A percentile compares a stretch with the other conserved stretches of the same genome.
These are phyloP conservation scores for Brachionichthys hirsutus DNA, from an alignment of 2,113 vertebrate genomes.

Conservation along the genomic window DNA sequence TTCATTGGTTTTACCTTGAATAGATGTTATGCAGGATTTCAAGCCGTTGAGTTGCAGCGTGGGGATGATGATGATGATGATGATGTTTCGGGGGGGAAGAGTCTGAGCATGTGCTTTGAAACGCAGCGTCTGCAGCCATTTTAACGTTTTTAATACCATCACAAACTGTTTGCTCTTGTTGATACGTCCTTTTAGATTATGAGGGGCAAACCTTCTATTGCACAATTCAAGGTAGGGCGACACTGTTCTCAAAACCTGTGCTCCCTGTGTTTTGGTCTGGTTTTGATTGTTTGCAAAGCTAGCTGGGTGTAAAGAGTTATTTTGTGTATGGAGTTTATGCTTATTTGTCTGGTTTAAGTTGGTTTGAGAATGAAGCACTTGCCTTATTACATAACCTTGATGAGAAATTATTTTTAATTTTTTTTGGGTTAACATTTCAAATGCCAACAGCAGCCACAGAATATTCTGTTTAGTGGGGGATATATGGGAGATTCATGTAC, in stretches of 20 bases:
- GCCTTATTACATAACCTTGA: slow-evolving; percentile 59
- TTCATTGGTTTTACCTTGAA: slow-evolving; percentile 19
- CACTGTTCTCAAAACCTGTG: slow-evolving; percentile 14
- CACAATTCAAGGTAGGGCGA: slow-evolving; percentile 50
- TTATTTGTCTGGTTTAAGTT: slow-evolving; percentile 52
- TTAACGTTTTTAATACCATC: background rate
- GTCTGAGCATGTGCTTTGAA: background rate
- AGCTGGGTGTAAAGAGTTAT: slow-evolving; percentile 72
- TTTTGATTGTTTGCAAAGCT: slow-evolving; percentile 58
- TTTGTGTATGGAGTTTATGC: slow-evolving; percentile 74
- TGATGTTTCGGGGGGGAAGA: background rate
- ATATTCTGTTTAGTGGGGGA: slow-evolving; percentile 26
- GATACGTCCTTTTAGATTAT: background rate
- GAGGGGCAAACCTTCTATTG: slow-evolving; percentile 38
- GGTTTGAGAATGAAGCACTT: slow-evolving; percentile 50
- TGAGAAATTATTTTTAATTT: slow-evolving; percentile 24
- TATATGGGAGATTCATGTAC: background rate
- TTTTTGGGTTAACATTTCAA: slow-evolving; percentile 12
- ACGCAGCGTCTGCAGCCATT: background rate
- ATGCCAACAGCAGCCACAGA: slow-evolving; percentile 15
- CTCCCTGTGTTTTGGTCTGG: slow-evolving; percentile 48
- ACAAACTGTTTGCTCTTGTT: slow-evolving; percentile 34
- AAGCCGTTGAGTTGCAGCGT: slow-evolving; percentile 3
- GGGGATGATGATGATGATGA: background rate
- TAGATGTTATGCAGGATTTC: slow-evolving; percentile 56